These are phyloP conservation scores for Apodemia mormo DNA, from an alignment of 2,888 invertebrate genomes.

Conservation along the genomic window DNA sequence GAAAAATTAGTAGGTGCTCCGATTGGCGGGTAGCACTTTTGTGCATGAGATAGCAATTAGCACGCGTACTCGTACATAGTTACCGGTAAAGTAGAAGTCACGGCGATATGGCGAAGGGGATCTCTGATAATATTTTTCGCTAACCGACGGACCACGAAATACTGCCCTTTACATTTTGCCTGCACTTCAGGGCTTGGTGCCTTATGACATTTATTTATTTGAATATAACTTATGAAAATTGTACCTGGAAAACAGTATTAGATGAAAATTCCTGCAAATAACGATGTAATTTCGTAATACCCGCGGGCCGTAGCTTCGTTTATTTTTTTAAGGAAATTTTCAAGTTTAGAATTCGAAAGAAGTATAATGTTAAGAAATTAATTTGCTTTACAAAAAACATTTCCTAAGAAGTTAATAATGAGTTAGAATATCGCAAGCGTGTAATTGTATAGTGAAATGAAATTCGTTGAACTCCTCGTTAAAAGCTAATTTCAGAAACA, in stretches of 20 bases:
- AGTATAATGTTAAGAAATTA: constrained; percentile 76
- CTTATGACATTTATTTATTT: too few relatives aligned
- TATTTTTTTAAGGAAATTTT: constrained; percentile 71
- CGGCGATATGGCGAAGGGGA: too few relatives aligned
- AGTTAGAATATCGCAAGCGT: constrained; percentile 67
- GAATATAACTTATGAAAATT: too few relatives aligned
- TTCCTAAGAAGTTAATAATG: constrained; percentile 65
- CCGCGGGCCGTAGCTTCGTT: constrained; percentile 65
- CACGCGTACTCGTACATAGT: too few relatives aligned
- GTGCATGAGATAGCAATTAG: too few relatives aligned
- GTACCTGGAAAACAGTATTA: constrained; percentile 30
- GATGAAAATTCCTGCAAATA: constrained; percentile 62
- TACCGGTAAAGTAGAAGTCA: too few relatives aligned
- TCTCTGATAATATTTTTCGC: too few relatives aligned
- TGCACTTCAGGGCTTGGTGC: too few relatives aligned
- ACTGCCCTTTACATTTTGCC: too few relatives aligned
- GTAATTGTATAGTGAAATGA: constrained; percentile 69
- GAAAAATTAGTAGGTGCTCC: too few relatives aligned
- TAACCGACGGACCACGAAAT: too few relatives aligned
- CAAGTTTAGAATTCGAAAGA: constrained; percentile 75
- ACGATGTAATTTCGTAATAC: constrained; percentile 74
- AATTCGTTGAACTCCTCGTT: constrained; percentile 55
- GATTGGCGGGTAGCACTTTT: too few relatives aligned
- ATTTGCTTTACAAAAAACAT: constrained; percentile 73
- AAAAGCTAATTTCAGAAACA: constrained; percentile 50